Evolutionary conservation across 1,140 invertebrate species (phyloP).

Genomic region (Bombus sibiricus): DNA sequence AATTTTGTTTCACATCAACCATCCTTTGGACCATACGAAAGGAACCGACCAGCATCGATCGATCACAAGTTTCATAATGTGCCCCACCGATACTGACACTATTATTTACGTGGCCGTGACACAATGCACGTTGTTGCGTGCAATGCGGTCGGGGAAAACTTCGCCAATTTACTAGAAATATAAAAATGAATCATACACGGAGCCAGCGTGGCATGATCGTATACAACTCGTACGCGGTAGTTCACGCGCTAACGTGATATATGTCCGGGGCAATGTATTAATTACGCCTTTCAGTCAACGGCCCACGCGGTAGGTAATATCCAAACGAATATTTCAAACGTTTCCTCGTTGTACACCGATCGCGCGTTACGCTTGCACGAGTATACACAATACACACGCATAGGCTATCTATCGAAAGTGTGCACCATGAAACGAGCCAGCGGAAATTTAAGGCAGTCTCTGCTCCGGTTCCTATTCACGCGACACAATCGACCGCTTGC

Average conservation of each 20-base stretch:
- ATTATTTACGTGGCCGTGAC: slow-evolving; percentile 3
- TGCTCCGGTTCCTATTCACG: neutral
- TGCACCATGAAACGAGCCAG: neutral
- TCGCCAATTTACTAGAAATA: slow-evolving; percentile 30
- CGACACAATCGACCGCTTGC: slow-evolving; percentile 16
- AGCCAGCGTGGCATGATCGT: neutral
- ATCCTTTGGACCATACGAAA: neutral
- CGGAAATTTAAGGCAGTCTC: neutral
- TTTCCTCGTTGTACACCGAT: neutral
- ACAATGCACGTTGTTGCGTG: slow-evolving; percentile 1
- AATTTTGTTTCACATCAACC: neutral
- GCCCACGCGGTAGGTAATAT: neutral
- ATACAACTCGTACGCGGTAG: neutral
- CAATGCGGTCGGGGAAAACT: neutral
- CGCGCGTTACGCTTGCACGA: neutral
- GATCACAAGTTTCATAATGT: slow-evolving; percentile 36
- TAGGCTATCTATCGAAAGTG: no score
- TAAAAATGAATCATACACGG: slow-evolving; percentile 30
- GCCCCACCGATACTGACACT: neutral
- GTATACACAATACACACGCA: no score
- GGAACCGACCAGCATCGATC: slow-evolving; percentile 2
- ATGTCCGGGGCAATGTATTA: slow-evolving; percentile 14
- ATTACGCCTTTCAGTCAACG: slow-evolving; percentile 18
- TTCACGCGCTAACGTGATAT: slow-evolving; percentile 1
- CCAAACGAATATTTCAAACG: slow-evolving; percentile 22